Percentiles rank a stretch among this genome's conserved stretches.
phyloP scores from a whole-genome alignment of 2,888 invertebrate genomes.

The Ochropleura plecta region DNA sequence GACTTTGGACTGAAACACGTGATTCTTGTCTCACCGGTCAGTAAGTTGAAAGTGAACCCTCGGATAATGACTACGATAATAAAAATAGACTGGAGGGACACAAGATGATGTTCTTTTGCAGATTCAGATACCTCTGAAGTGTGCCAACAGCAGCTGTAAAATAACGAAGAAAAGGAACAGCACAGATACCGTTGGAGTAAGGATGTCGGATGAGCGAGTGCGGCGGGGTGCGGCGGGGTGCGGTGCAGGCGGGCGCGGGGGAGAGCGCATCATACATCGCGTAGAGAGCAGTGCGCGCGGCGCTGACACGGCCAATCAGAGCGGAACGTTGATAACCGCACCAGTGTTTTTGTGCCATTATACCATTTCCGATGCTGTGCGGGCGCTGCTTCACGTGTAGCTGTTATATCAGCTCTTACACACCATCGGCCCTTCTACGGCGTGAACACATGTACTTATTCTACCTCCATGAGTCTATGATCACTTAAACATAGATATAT shows the following conservation, averaged over 20 bases:
- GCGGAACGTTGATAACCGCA: constrained; percentile 77
- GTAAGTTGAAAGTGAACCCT: not conserved
- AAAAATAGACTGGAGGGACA: not conserved
- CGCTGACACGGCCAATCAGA: constrained; percentile 77
- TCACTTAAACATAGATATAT: not conserved
- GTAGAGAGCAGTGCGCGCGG: constrained; percentile 66
- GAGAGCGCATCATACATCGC: constrained; percentile 52
- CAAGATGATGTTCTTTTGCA: constrained; percentile 3
- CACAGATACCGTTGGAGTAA: constrained; percentile 57
- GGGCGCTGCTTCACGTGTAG: constrained; percentile 46
- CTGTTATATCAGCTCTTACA: constrained; percentile 44
- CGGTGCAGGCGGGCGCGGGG: constrained; percentile 8
- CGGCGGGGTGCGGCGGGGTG: constrained; percentile 6
- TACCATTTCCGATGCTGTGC: constrained; percentile 65
- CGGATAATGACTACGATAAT: not conserved
- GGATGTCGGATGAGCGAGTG: constrained; percentile 54
- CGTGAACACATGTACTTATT: not conserved
- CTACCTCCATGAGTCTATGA: not conserved
- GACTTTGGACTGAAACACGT: not conserved
- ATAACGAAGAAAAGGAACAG: constrained; percentile 49
- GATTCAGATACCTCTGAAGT: not conserved
- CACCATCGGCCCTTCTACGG: not conserved
- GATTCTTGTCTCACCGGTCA: not conserved
- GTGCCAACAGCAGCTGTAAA: constrained; percentile 14
- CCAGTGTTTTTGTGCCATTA: constrained; percentile 69